These are phyloP conservation scores for Tetramorium alpestre DNA, from an alignment of 1,140 invertebrate species.

Conservation along the genomic window DNA sequence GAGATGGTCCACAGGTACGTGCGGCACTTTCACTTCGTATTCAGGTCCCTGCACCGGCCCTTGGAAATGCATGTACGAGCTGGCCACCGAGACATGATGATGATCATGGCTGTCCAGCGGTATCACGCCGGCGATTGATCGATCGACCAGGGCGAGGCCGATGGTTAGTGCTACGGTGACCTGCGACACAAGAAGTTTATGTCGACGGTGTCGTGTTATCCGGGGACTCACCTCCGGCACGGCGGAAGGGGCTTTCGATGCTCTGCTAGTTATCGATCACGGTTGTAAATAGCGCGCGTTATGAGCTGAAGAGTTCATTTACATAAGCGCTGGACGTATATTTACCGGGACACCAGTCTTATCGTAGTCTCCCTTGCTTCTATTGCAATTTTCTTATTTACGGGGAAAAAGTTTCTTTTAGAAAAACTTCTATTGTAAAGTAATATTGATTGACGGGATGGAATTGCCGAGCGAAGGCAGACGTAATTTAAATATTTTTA, in stretches of 20 bases:
- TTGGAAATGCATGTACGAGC: conserved; percentile 83
- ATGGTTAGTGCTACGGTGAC: conserved; percentile 63
- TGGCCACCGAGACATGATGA: conserved; percentile 76
- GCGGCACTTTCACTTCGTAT: conserved; percentile 81
- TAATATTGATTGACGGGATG: neutral
- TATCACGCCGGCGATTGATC: conserved; percentile 68
- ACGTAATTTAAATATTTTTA: neutral
- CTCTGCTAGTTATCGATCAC: conserved; percentile 48
- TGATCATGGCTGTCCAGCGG: conserved; percentile 68
- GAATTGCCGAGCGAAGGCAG: neutral
- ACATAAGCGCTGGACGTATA: conserved; percentile 2
- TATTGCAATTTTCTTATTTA: neutral
- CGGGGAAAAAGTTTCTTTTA: neutral
- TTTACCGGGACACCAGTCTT: neutral
- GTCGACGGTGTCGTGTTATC: neutral
- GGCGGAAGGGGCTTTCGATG: conserved; percentile 5
- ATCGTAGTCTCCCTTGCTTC: neutral
- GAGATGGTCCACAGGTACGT: conserved; percentile 77
- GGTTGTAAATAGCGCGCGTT: conserved; percentile 10
- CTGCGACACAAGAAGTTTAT: conserved; percentile 61
- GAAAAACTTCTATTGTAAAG: neutral
- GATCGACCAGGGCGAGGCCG: conserved; percentile 55
- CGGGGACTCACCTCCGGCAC: conserved; percentile 9
- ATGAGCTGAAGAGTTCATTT: conserved; percentile 4
- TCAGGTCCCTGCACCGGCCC: conserved; percentile 83